phyloP scores from a whole-genome alignment of 2,113 vertebrate genomes.

The Laticauda laticaudata region DNA sequence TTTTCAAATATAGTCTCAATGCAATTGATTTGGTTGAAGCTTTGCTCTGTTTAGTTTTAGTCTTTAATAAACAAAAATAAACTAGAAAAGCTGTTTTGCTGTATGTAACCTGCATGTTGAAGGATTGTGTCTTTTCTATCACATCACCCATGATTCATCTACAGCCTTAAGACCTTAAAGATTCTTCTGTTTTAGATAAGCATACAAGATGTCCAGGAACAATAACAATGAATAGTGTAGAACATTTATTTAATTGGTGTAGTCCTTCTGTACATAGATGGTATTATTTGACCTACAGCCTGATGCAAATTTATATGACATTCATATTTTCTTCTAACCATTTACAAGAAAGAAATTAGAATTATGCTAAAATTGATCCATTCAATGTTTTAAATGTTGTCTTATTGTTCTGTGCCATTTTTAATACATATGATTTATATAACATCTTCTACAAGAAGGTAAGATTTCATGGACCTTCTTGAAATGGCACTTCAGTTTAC shows the following conservation, averaged over 20 bases:
- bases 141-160: not conserved
- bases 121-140: not conserved
- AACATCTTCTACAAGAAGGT: not conserved
- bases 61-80: not conserved
- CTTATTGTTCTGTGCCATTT: not conserved
- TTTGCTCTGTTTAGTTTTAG: not conserved
- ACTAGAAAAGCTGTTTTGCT: not conserved
- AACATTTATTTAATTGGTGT: not conserved
- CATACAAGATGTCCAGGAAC: not conserved
- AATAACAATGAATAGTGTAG: not conserved
- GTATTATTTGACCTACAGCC: not conserved
- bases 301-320: not conserved
- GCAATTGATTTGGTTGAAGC: not conserved
- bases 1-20: not conserved
- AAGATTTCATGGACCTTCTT: not conserved
- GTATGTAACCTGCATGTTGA: not conserved
- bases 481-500: not conserved
- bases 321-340: not conserved
- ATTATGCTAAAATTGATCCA: not conserved
- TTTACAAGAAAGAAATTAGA: not conserved
- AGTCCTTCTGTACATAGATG: not conserved
- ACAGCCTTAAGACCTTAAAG: not conserved
- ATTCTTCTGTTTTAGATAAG: slow-evolving; percentile 2
- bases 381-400: not conserved
- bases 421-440: not conserved